phyloP scores from a whole-genome alignment of 2,797 vertebrate species.

The Aphelocoma californica region DNA sequence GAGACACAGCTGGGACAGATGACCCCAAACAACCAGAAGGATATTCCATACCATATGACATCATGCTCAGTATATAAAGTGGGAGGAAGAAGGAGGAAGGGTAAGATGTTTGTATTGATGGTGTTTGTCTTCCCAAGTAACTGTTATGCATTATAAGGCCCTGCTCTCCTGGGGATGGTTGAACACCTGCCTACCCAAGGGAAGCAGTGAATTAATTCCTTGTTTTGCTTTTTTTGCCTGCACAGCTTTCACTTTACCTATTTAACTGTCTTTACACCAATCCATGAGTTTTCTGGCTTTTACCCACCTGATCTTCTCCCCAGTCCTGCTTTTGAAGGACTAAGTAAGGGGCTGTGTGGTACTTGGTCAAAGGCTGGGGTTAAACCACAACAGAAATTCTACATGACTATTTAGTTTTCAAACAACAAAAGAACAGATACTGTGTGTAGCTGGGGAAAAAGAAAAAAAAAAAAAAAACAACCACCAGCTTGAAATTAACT shows the following conservation, averaged over 20 bases:
- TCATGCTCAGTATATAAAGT: neutral
- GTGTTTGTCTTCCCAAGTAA: neutral
- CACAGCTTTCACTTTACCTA: neutral
- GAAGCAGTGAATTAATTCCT: neutral
- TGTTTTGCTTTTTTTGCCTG: neutral
- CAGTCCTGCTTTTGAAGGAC: neutral
- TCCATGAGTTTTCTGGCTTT: neutral
- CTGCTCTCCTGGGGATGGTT: neutral
- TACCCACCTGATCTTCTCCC: neutral
- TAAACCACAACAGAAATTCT: neutral
- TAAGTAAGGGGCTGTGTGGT: neutral
- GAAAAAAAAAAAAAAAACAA: neutral
- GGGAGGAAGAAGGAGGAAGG: neutral
- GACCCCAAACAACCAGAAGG: neutral
- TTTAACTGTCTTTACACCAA: neutral
- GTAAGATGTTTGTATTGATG: neutral
- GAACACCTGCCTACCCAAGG: neutral
- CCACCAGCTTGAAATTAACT: slow-evolving; percentile 10
- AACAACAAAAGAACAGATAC: slow-evolving; percentile 33
- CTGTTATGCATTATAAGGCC: rapidly evolving
- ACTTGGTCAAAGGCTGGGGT: neutral
- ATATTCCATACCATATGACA: neutral
- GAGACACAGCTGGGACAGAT: neutral
- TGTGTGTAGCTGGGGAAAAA: neutral
- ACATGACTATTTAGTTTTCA: neutral